These are phyloP conservation scores for Lamellibrachia satsuma DNA, from an alignment of 2,888 invertebrate genomes.

Conservation along the genomic window DNA sequence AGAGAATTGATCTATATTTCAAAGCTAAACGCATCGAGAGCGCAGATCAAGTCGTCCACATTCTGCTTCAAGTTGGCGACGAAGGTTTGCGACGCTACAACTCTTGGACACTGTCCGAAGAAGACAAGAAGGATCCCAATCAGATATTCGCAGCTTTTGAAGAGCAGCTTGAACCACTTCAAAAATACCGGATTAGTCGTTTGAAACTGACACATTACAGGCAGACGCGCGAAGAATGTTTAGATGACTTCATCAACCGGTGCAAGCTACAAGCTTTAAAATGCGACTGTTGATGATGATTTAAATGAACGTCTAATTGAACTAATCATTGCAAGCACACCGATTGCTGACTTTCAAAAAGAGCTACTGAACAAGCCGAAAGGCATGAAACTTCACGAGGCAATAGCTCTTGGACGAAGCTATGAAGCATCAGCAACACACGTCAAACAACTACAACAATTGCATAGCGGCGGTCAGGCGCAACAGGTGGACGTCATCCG, in stretches of 20 bases:
- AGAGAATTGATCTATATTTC: no score
- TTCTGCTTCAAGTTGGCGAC: slow-evolving; percentile 19
- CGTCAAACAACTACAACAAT: slow-evolving; percentile 18
- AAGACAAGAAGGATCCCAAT: slow-evolving; percentile 24
- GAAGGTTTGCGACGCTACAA: slow-evolving; percentile 35
- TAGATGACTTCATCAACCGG: slow-evolving; percentile 34
- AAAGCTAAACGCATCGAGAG: no score
- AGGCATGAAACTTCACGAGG: slow-evolving; percentile 21
- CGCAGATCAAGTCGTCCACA: no score
- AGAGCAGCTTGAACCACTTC: slow-evolving; percentile 26
- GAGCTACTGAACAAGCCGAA: slow-evolving; percentile 29
- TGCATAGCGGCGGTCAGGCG: not conserved
- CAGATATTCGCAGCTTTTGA: slow-evolving; percentile 31
- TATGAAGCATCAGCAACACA: slow-evolving; percentile 32
- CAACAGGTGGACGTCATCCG: not conserved
- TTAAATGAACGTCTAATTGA: slow-evolving; percentile 32
- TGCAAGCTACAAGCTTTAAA: slow-evolving; percentile 27
- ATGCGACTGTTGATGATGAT: slow-evolving; percentile 31
- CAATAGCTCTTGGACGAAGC: slow-evolving; percentile 28
- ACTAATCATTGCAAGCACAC: slow-evolving; percentile 32
- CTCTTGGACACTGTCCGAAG: slow-evolving; percentile 30
- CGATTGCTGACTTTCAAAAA: slow-evolving; percentile 29
- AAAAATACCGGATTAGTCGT: slow-evolving; percentile 33
- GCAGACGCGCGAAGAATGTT: slow-evolving; percentile 28
- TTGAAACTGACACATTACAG: slow-evolving; percentile 34